Base-by-base conservation (phyloP, 2,888 invertebrate species). In the Calephelis perditalis region DNA sequence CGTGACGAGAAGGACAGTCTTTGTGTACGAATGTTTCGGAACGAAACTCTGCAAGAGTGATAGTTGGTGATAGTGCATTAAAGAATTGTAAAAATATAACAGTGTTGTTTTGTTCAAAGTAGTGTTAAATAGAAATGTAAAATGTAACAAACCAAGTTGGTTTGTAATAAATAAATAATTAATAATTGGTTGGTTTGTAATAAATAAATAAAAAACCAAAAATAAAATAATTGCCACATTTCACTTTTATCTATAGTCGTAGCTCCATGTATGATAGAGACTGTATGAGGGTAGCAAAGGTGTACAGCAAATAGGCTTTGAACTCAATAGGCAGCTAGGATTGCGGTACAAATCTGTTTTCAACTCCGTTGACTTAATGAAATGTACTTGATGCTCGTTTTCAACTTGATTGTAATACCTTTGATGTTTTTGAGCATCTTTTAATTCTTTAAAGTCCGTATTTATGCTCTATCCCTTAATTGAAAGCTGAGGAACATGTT, bases 321-420 rank as follows among this genome's bases (percentile, higher is more conserved):
- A 67, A 66, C 65, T 65, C 61, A 60, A 72, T 69, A 72, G 71
- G 69, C 68, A 67, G 63, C 67, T 65, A 72, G 74, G 60, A 73
- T 74, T 74, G 74, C 72, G 75, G 73, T 68, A 67, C 68, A 71
- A 72, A 79, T 76, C 71, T 73, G 67, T 76, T 78, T 75, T 73
- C 71, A 70, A 75, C 71, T 76, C 71, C 71, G 73, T 73, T 76
- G 74, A 73, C 72, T 78, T 79, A 76, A 80, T 78, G 73, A 77
- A 78, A 78, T 73, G 73, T 67, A 61, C 63, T 69, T 65, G 64
- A 67, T 67, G 61, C 58, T 63, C 62, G 35, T 62, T 61, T 52
- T 63, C 63, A 63, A 59, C 59, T 65, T 63, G 58, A 26, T 61
- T 52, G 60, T 45, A 58, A 35, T 52, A 47, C 36, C 65, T 67